Conservation (phyloP, 2,797 vertebrate species). For the Rallus crepitans region DNA sequence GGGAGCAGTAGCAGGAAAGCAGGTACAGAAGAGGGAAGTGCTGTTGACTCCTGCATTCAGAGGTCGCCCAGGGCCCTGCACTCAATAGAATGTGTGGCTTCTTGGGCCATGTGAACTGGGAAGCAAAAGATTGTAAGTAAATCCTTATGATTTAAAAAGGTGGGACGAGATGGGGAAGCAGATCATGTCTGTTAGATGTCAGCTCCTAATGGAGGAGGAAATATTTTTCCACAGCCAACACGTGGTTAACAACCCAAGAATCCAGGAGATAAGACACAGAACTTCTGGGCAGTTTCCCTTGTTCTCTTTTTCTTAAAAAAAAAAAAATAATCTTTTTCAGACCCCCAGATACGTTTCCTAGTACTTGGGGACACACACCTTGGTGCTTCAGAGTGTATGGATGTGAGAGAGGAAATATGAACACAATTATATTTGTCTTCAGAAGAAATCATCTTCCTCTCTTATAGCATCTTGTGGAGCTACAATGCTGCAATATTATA, state of each 20-base stretch:
- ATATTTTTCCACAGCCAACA: neutral
- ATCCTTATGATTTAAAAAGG: neutral
- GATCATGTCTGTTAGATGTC: neutral
- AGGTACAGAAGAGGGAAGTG: neutral
- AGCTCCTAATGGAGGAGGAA: neutral
- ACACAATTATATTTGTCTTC: neutral
- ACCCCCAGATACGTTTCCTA: neutral
- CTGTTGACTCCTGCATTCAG: neutral
- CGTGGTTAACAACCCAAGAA: neutral
- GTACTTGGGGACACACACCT: neutral
- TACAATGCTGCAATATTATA: neutral
- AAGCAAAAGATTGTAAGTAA: neutral
- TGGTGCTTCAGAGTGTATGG: neutral
- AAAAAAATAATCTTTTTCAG: neutral
- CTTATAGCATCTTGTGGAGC: neutral
- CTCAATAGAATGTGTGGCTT: neutral
- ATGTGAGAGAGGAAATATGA: neutral
- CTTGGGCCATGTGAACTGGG: neutral
- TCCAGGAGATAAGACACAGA: neutral
- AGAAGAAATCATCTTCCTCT: neutral
- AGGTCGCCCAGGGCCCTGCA: neutral
- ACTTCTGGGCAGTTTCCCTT: neutral
- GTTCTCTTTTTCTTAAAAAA: neutral
- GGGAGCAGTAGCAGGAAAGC: neutral
- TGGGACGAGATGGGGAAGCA: neutral